A percentile compares a stretch with the other conserved stretches of the same genome.
Evolutionary conservation across 2,113 vertebrate species (phyloP).

Genomic region (Aegotheles bennettii): DNA sequence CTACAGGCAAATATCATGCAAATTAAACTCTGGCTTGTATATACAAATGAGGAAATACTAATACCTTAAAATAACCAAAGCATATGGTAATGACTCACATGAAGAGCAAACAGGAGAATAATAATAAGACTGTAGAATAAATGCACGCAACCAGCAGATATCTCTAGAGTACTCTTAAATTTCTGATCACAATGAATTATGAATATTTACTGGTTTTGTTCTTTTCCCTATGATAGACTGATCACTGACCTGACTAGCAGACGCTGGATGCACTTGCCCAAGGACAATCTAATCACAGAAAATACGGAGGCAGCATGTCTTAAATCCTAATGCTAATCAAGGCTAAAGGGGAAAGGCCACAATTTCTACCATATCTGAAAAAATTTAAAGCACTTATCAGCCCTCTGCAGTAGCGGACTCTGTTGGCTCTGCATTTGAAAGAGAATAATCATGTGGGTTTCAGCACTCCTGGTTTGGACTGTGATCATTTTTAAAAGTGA

Average conservation of each 20-base stretch:
- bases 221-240: slow-evolving; percentile 3
- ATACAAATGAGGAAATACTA: background rate
- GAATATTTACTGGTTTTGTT: slow-evolving; percentile 27
- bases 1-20: background rate
- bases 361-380: slow-evolving; percentile 26
- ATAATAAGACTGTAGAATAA: background rate
- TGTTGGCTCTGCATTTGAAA: slow-evolving; percentile 45
- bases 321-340: slow-evolving; percentile 57
- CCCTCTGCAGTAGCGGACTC: slow-evolving; percentile 24
- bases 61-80: background rate
- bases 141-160: background rate
- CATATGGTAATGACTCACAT: background rate
- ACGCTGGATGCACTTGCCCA: slow-evolving; percentile 13
- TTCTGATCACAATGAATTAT: slow-evolving; percentile 42
- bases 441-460: background rate
- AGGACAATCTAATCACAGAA: slow-evolving; percentile 58
- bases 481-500: slow-evolving; percentile 18
- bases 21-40: background rate
- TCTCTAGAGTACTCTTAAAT: slow-evolving; percentile 36
- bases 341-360: slow-evolving; percentile 48
- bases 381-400: slow-evolving; percentile 58
- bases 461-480: background rate
- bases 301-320: slow-evolving; percentile 26
- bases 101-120: background rate
- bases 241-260: slow-evolving; percentile 29